Evolutionary conservation across 2,797 vertebrate genomes (phyloP), one percentile per base, ranked within the genome.

Genomic region (Phataginus tricuspis): DNA sequence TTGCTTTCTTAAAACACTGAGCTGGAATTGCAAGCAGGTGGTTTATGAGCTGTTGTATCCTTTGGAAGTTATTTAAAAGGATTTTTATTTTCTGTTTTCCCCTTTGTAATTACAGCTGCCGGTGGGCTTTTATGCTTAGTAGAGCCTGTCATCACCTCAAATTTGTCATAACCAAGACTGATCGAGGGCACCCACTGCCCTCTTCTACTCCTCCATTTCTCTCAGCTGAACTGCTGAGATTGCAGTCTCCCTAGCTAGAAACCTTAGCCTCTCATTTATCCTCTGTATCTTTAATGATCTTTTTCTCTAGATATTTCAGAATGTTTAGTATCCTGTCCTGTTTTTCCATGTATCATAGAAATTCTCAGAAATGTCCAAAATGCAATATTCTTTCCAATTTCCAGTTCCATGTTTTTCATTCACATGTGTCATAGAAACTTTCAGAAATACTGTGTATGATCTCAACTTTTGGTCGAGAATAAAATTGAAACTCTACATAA

Each of bases 241-340:
- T 80, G 53, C 2, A 29, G 45, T 49, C 29, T 93, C 61, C 71
- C 12, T 78, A 53, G 79, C 64, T 79, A 53, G 91, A 95, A 89
- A 82, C 12, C 42, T 82, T 85, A 57, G 49, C 51, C 12, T 93
- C 23, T 93, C 75, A 94, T 96, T 94, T 90, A 90, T 94, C 64
- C 15, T 96, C 27, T 79, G 0, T 88, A 37, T 95, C 57, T 95
- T 94, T 95, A 87, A 74, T 91, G 63, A 75, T 91, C 34, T n/a
- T 90, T 49, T 95, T 87, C 4, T 61, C 91, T 49, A 92, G 88
- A 91, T 97, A 45, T 95, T 94, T 86, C 42, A 59, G 53, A 34
- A 92, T 64, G n/a, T 96, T 88, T 95, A 79, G 94, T 93, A 86
- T 95, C 94, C 78, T 80, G 7, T 74, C 71, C 16, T 86, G 49